Evolutionary conservation across 2,888 invertebrate genomes (phyloP), one percentile per base, ranked within the genome.

Genomic region (Agonopterix arenella): DNA sequence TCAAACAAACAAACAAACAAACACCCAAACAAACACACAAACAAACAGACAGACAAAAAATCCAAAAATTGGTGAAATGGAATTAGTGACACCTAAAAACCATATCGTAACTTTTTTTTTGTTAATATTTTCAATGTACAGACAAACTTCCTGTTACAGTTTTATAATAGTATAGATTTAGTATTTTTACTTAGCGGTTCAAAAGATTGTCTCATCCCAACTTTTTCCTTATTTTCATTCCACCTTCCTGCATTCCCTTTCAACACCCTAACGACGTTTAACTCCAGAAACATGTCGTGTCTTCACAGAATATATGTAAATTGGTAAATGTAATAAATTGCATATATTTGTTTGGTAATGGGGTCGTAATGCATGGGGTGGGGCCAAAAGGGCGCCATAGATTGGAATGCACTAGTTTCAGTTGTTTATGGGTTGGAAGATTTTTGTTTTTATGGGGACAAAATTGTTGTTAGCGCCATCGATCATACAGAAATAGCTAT

Each of bases 251-350:
- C 43, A 11, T 65, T 66, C 69, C 28, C 70, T 68, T 58, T 69
- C 64, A 64, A 61, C 67, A 61, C 70, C 70, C 69, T 74, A 78
- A 78, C 70, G 70, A 72, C 73, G 70, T 76, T 82, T 80, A 80
- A 77, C 79, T 76, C 63, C 60, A 68, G 69, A 73, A 70, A 79
- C 80, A 78, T 78, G 80, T 75, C 73, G 62, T 67, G 71, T 78
- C 74, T 72, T 72, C 69, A 64, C 70, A 73, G 75, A 83, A 78
- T 84, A 69, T 86, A 89, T 89, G 88, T 85, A 86, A 86, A 89
- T 88, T 84, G 82, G 80, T 84, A 78, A 85, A 86, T 82, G 80
- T 86, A 81, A 88, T 86, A 86, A 86, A 85, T 86, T 85, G 84
- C 84, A 82, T 81, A 79, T 82, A 84, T 85, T 86, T 84, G 82